Percentiles rank a stretch among this genome's conserved stretches.
These are phyloP conservation scores for Drosophila ercepeae DNA, from an alignment of 1,140 invertebrate genomes.

Conservation along the genomic window DNA sequence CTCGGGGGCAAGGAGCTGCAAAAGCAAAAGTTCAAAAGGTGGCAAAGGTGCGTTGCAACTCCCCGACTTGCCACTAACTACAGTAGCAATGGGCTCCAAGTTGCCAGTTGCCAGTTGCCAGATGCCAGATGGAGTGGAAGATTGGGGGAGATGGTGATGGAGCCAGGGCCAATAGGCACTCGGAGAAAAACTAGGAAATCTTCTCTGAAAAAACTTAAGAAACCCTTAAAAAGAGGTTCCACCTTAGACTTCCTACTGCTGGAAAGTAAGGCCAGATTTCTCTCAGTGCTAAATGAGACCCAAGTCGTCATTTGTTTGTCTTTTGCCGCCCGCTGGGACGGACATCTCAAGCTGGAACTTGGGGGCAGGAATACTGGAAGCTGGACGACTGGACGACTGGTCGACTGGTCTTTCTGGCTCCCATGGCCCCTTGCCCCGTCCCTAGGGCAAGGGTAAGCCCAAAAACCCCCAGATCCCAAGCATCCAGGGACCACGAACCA, in stretches of 20 bases:
- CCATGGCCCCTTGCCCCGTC: conserved; percentile 41
- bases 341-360: conserved; percentile 10
- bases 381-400: background rate
- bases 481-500: no score
- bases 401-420: conserved; percentile 34
- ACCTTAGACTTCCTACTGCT: no score
- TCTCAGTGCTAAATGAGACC: conserved; percentile 42
- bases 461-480: background rate
- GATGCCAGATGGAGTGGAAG: background rate
- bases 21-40: conserved; percentile 2
- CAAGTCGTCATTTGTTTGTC: conserved; percentile 66
- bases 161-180: background rate
- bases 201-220: background rate
- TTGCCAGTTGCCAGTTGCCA: background rate
- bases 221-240: no score
- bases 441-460: conserved; percentile 39
- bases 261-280: background rate
- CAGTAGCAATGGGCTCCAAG: conserved; percentile 36
- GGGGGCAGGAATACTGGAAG: background rate
- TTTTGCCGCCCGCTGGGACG: conserved; percentile 33
- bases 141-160: conserved; percentile 9
- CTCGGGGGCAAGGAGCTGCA: no score
- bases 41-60: conserved; percentile 1
- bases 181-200: background rate
- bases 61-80: conserved; percentile 23